Conservation (phyloP, 2,888 invertebrate genomes). For the Poecilus cupreus region DNA sequence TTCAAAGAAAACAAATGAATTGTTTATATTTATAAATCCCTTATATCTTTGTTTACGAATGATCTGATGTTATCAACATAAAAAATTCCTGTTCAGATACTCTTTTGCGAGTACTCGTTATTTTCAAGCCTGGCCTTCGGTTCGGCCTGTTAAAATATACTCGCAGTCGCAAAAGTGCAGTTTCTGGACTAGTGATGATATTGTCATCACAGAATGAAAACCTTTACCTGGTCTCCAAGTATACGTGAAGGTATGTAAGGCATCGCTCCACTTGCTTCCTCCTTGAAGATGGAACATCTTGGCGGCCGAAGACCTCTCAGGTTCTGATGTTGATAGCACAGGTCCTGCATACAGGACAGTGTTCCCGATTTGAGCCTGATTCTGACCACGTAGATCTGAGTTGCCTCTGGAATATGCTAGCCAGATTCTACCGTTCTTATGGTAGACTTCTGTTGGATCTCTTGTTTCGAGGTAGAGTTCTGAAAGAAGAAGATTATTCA, state of each 20-base stretch:
- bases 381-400: slow-evolving; percentile 67
- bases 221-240: slow-evolving; percentile 75
- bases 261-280: slow-evolving; percentile 71
- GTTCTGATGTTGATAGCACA: not conserved
- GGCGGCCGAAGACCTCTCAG: not conserved
- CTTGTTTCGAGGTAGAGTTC: slow-evolving; percentile 71
- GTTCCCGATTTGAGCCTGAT: slow-evolving; percentile 71
- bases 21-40: too few species aligned
- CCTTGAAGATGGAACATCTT: not conserved
- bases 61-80: too few species aligned
- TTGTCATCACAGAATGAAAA: too few species aligned
- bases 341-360: slow-evolving; percentile 73
- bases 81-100: too few species aligned
- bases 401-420: slow-evolving; percentile 71
- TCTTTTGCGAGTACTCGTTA: too few species aligned
- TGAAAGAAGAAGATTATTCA: slow-evolving; percentile 63
- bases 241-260: slow-evolving; percentile 76
- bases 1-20: too few species aligned
- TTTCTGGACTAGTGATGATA: too few species aligned
- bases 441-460: slow-evolving; percentile 63
- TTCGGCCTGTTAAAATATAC: too few species aligned
- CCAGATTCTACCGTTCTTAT: slow-evolving; percentile 63
- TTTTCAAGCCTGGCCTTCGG: too few species aligned
- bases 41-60: too few species aligned
- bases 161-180: too few species aligned